Evolutionary conservation across 2,888 invertebrate genomes (phyloP).

Genomic region (Coelinius sp.): DNA sequence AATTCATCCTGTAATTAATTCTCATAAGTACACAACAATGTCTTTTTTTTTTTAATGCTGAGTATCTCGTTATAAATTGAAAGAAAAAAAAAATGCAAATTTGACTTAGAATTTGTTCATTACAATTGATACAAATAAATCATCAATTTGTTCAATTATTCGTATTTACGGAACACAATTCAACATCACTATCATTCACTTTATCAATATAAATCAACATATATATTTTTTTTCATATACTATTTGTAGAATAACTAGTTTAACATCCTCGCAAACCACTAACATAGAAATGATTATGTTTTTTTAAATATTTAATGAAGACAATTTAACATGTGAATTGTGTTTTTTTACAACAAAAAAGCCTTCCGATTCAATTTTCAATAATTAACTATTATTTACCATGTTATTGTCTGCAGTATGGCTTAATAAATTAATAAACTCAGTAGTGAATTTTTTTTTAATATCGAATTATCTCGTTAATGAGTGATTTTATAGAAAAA

Average conservation of each 20-base stretch:
- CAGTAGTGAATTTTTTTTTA: too few species aligned
- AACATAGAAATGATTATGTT: neutral
- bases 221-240: constrained; percentile 19
- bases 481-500: too few species aligned
- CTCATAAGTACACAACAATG: neutral
- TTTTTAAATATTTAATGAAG: neutral
- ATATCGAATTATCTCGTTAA: too few species aligned
- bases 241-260: constrained; percentile 8
- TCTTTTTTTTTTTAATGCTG: constrained; percentile 12
- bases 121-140: neutral
- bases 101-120: constrained; percentile 48
- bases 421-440: neutral
- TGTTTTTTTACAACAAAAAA: neutral
- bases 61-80: constrained; percentile 36
- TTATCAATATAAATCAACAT: constrained; percentile 9
- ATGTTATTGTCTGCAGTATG: constrained; percentile 4
- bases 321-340: neutral
- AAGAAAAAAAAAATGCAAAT: too few species aligned
- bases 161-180: neutral
- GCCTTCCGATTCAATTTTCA: neutral
- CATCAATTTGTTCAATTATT: neutral
- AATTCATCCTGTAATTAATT: neutral
- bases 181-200: neutral
- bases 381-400: neutral
- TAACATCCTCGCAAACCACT: constrained; percentile 4